Evolutionary conservation across 2,113 vertebrate species (phyloP).

Genomic region (Brevimyrus niger): DNA sequence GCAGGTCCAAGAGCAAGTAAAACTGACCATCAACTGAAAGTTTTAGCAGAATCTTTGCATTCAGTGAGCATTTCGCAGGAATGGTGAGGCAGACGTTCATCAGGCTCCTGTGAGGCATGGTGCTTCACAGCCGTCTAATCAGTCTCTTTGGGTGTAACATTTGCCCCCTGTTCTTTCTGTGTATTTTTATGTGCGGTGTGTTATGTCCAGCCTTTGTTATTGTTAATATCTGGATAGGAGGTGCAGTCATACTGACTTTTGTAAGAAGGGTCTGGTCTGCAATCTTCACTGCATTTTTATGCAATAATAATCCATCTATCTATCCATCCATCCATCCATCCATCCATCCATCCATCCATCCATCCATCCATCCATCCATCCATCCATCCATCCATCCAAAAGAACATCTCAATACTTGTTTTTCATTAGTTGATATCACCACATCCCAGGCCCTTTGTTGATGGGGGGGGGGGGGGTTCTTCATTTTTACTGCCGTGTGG

Average conservation of each 20-base stretch:
- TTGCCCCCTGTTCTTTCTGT: not conserved
- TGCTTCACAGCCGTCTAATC: not conserved
- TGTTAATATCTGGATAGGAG: not conserved
- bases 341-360: not conserved
- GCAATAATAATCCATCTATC: not conserved
- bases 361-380: not conserved
- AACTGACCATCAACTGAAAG: not conserved
- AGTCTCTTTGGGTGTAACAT: not conserved
- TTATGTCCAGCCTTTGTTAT: not conserved
- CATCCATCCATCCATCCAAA: not conserved
- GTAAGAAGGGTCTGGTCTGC: not conserved
- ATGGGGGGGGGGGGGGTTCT: not conserved
- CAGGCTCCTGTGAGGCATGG: not conserved
- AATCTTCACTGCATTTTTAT: not conserved
- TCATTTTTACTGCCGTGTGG: not conserved
- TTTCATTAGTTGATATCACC: not conserved
- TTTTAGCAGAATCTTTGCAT: not conserved
- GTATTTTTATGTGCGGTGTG: not conserved
- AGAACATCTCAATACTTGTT: not conserved
- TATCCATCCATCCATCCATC: not conserved
- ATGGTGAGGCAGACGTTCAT: not conserved
- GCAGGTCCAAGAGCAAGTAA: not conserved
- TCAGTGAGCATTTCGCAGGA: not conserved
- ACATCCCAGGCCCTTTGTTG: not conserved
- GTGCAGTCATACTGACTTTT: not conserved